These are phyloP conservation scores for Euschistus heros DNA, from an alignment of 1,140 invertebrate species.

Conservation along the genomic window DNA sequence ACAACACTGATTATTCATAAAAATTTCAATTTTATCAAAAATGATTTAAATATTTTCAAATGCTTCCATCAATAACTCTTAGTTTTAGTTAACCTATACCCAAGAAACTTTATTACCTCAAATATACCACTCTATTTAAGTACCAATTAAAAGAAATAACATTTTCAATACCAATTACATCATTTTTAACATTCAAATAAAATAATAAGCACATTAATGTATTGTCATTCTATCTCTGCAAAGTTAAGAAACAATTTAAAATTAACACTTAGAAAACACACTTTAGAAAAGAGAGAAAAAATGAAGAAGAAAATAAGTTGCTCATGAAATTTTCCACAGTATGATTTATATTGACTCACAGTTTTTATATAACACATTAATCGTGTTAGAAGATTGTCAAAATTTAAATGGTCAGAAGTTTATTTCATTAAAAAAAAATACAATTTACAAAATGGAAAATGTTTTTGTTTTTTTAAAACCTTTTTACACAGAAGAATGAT, in stretches of 20 bases:
- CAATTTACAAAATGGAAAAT: background rate
- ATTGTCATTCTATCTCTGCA: conserved; percentile 24
- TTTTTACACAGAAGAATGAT: background rate
- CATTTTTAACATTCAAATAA: background rate
- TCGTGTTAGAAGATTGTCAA: conserved; percentile 10
- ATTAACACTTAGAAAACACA: background rate
- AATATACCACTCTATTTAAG: no score
- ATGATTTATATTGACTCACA: conserved; percentile 12
- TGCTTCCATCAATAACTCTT: no score
- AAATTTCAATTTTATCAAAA: conserved; percentile 6
- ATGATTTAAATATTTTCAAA: no score
- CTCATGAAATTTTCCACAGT: background rate
- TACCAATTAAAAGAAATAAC: no score
- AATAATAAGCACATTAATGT: conserved; percentile 5
- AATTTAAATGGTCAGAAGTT: conserved; percentile 5
- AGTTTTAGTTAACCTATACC: no score
- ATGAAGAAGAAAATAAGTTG: background rate
- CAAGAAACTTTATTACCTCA: no score
- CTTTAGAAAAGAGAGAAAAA: background rate
- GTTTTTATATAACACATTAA: conserved; percentile 10
- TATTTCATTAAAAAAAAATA: no score
- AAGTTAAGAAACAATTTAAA: conserved; percentile 9
- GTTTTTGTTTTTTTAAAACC: background rate
- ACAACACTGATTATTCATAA: conserved; percentile 14
- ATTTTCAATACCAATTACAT: no score